These are phyloP conservation scores for Huso huso DNA, from an alignment of 2,797 vertebrate genomes.

Conservation along the genomic window DNA sequence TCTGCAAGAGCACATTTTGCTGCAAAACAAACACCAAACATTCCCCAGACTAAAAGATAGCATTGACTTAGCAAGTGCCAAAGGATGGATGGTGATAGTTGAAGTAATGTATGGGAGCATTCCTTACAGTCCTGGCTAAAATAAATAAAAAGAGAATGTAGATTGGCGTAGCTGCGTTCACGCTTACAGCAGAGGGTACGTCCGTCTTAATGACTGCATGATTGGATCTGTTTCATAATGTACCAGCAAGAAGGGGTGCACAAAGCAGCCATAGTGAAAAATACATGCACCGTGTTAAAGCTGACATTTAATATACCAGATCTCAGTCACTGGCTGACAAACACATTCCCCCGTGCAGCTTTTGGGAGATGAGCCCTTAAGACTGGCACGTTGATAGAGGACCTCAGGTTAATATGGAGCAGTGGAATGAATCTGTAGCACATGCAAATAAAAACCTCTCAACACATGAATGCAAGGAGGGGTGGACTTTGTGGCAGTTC, in stretches of 20 bases:
- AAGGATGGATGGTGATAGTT: neutral
- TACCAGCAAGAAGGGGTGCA: neutral
- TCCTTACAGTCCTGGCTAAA: neutral
- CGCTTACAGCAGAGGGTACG: neutral
- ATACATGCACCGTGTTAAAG: too few relatives aligned
- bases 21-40: too few relatives aligned
- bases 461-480: neutral
- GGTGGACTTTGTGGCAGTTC: conserved; percentile 3
- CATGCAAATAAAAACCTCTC: too few relatives aligned
- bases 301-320: too few relatives aligned
- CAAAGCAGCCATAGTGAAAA: too few relatives aligned
- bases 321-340: too few relatives aligned
- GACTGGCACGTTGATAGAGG: too few relatives aligned
- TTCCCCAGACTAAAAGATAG: neutral
- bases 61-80: neutral
- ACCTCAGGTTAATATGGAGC: too few relatives aligned
- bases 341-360: too few relatives aligned
- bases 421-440: too few relatives aligned
- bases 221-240: neutral
- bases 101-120: neutral
- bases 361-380: too few relatives aligned
- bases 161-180: neutral
- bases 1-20: too few relatives aligned
- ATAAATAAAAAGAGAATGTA: neutral
- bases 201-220: neutral